A percentile compares a stretch with the other conserved stretches of the same genome.
These are phyloP conservation scores for Stenopsyche tienmushanensis DNA, from an alignment of 1,140 invertebrate genomes.

Conservation along the genomic window DNA sequence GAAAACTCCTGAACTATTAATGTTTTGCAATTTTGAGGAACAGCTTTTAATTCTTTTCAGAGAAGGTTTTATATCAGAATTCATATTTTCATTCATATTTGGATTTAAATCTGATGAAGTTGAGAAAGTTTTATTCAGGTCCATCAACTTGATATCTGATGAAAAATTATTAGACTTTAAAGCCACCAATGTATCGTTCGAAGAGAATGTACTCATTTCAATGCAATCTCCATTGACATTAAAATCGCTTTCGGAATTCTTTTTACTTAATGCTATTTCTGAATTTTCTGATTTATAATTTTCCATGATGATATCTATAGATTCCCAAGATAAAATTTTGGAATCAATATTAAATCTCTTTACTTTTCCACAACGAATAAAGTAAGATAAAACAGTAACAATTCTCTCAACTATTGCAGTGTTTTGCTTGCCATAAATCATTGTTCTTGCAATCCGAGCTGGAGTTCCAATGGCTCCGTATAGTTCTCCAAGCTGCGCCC, in stretches of 20 bases:
- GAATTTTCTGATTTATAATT: conserved; percentile 14
- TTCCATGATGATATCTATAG: conserved; percentile 29
- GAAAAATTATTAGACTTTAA: neutral
- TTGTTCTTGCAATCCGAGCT: conserved; percentile 71
- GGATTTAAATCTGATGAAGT: neutral
- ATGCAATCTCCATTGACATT: conserved; percentile 28
- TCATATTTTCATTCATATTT: neutral
- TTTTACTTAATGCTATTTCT: too few species aligned
- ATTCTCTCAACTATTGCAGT: conserved; percentile 67
- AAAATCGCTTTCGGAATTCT: conserved; percentile 6
- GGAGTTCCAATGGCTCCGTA: conserved; percentile 81
- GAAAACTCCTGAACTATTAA: neutral
- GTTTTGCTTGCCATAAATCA: conserved; percentile 71
- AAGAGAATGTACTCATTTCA: conserved; percentile 39
- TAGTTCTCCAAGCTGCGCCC: conserved; percentile 82
- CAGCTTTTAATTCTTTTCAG: conserved; percentile 31
- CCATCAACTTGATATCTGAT: neutral
- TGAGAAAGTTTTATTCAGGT: neutral
- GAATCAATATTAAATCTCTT: conserved; percentile 44
- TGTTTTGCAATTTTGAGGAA: conserved; percentile 20
- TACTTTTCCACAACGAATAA: conserved; percentile 76
- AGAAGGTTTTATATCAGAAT: neutral
- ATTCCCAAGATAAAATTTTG: conserved; percentile 31
- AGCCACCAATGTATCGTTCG: conserved; percentile 4
- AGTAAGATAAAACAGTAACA: conserved; percentile 75